Evolutionary conservation across 2,888 invertebrate genomes (phyloP), one percentile per base, ranked within the genome.

Genomic region (Escarpia spicata): DNA sequence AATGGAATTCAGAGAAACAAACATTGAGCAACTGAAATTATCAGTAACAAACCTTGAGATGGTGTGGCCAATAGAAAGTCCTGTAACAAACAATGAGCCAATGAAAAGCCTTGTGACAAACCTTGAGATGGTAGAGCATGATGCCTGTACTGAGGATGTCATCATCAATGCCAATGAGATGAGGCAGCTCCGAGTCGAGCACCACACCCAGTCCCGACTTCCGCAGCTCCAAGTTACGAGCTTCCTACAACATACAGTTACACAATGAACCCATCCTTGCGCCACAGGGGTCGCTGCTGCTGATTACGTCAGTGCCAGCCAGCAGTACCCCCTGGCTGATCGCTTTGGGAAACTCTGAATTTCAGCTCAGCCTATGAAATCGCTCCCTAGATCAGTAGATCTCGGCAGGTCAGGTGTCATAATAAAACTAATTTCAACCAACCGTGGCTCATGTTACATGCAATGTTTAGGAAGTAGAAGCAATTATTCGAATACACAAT

Each of bases 131-230:
- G 96, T 98, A 99, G 0, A 99, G 97, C 0, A 98, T 98, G 52
- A 99, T 98, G 0, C 99, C 99, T 0, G 99, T 99, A 93, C 98
- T 98, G 91, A 98, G 97, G 91, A 98, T 97, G 96, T 99, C 98
- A 95, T 98, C 98, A 95, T 98, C 98, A 94, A 99, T 98, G 60
- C 92, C 92, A 92, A 99, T 98, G 8, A 99, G 97, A 97, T 99
- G 99, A 0, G 99, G 99, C 97, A 98, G 98, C 95, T 98, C 98
- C 0, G 98, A 98, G 92, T 96, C 95, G 8, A 96, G 90, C 12
- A 93, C 92, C 26, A 98, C 98, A 0, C 98, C 98, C 0, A 98
- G 97, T 92, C 93, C 93, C n/a, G 98, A 98, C 97, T 98, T 98
- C 90, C 98, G 97, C 93, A 99, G 97, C 0, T 98, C 98, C 52